Evolutionary conservation across 1,140 invertebrate species (phyloP).

Genomic region (Hylaeus volcanicus): DNA sequence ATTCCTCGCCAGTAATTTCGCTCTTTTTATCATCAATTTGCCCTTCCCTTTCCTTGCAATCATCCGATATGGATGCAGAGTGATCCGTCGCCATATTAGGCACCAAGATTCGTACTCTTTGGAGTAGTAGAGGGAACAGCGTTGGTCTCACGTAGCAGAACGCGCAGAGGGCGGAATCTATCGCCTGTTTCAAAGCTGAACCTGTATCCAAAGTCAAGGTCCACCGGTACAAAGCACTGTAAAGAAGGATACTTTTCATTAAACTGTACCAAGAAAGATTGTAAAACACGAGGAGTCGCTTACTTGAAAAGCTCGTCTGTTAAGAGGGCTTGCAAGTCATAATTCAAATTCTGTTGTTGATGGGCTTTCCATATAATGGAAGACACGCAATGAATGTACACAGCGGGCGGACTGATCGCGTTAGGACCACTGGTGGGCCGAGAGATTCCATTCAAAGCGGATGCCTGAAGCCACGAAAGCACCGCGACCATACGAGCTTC

Average conservation of each 20-base stretch:
- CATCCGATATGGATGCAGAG: conserved; percentile 83
- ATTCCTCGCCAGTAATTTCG: conserved; percentile 80
- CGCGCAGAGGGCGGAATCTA: conserved; percentile 90
- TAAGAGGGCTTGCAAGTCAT: conserved; percentile 85
- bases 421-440: conserved; percentile 61
- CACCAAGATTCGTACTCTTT: conserved; percentile 87
- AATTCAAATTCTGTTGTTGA: conserved; percentile 81
- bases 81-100: conserved; percentile 80
- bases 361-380: conserved; percentile 91
- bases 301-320: conserved; percentile 86
- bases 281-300: conserved; percentile 29
- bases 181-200: conserved; percentile 88
- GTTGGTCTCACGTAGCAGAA: conserved; percentile 91
- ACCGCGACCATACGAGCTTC: conserved; percentile 82
- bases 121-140: conserved; percentile 87
- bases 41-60: conserved; percentile 82
- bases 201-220: conserved; percentile 84
- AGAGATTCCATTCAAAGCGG: conserved; percentile 76
- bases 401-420: conserved; percentile 78
- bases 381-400: conserved; percentile 86
- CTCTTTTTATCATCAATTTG: conserved; percentile 87
- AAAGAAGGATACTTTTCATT: conserved; percentile 54
- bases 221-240: conserved; percentile 88
- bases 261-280: conserved; percentile 11
- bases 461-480: conserved; percentile 83